Evolutionary conservation across 2,113 vertebrate species (phyloP).

Genomic region (Piaya cayana): DNA sequence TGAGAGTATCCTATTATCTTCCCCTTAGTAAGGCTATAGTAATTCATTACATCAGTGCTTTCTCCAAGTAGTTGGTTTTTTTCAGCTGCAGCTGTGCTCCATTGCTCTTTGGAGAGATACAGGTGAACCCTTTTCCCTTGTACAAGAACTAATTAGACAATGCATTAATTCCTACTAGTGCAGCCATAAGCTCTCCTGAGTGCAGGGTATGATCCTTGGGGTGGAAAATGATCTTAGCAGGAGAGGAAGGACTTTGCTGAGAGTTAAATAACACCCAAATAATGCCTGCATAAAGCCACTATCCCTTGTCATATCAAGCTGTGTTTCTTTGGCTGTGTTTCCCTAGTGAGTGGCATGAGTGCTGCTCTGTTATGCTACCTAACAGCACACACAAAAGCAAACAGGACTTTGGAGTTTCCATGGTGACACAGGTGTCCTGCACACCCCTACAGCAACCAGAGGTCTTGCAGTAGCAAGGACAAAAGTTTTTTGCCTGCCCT

Average conservation of each 20-base stretch:
- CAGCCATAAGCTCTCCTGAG: neutral
- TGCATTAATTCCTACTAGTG: neutral
- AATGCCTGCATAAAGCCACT: neutral
- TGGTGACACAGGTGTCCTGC: neutral
- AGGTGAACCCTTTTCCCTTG: neutral
- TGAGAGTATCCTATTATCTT: neutral
- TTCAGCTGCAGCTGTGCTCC: neutral
- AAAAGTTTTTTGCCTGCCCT: neutral
- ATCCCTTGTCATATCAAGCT: neutral
- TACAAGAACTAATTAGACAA: neutral
- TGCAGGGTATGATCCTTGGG: neutral
- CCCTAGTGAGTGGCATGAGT: accelerated
- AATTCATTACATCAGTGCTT: neutral
- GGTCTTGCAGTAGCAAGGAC: neutral
- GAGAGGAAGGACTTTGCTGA: neutral
- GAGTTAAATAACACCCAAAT: neutral
- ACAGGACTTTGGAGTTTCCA: neutral
- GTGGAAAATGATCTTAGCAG: neutral
- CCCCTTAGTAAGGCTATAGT: neutral
- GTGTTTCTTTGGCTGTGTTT: neutral
- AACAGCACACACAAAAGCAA: neutral
- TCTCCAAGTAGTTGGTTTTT: neutral
- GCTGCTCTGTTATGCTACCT: accelerated
- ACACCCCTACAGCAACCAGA: no score
- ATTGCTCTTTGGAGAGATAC: neutral